phyloP scores from a whole-genome alignment of 2,797 vertebrate species.

The Pipistrellus kuhlii region DNA sequence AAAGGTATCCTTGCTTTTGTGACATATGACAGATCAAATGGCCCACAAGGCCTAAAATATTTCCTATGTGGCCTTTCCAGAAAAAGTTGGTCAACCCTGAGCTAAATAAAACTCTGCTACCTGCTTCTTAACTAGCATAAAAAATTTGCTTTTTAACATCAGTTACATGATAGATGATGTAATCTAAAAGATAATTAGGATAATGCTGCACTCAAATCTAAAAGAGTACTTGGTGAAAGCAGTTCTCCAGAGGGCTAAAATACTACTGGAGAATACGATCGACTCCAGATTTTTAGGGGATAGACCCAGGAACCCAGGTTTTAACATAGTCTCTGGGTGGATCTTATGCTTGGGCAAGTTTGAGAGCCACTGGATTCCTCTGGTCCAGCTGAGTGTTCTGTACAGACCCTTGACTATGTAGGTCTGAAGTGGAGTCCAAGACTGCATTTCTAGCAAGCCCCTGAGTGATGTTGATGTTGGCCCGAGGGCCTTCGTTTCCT shows the following conservation, averaged over 20 bases:
- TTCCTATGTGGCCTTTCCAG: neutral
- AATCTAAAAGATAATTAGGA: neutral
- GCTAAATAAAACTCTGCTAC: neutral
- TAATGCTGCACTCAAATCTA: neutral
- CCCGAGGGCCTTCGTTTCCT: neutral
- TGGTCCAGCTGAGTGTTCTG: neutral
- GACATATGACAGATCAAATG: neutral
- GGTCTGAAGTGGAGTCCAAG: neutral
- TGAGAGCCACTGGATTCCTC: neutral
- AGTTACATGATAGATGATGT: neutral
- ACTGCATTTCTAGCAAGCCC: neutral
- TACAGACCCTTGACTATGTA: neutral
- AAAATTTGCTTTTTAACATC: constrained; percentile 16
- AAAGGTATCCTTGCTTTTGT: neutral
- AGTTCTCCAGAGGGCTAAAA: neutral
- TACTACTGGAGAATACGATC: neutral
- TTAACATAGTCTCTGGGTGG: neutral
- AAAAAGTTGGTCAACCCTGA: neutral
- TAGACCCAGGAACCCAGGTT: neutral
- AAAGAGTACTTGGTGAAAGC: neutral
- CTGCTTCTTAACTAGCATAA: neutral
- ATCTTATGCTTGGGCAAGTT: neutral
- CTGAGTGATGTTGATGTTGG: neutral
- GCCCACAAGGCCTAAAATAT: neutral
- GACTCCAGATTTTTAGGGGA: neutral